phyloP scores from a whole-genome alignment of 2,888 invertebrate species.

The Yponomeuta plumbellus region DNA sequence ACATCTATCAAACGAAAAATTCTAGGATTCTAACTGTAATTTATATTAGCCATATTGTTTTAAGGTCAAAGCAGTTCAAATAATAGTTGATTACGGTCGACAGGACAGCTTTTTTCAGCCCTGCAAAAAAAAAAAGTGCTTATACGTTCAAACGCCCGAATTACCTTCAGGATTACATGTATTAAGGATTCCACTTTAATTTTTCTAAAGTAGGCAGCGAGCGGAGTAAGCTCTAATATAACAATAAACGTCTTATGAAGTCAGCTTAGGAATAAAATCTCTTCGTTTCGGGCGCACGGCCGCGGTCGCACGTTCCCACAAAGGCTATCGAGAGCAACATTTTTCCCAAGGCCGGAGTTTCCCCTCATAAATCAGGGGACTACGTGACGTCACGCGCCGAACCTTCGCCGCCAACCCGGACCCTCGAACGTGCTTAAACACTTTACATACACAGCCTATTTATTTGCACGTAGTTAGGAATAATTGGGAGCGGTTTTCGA shows the following conservation, averaged over 20 bases:
- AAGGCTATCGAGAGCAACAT: conserved; percentile 58
- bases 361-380: conserved; percentile 64
- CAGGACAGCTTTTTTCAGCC: not conserved
- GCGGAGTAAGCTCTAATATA: conserved; percentile 1
- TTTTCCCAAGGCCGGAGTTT: conserved; percentile 49
- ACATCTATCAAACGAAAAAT: too few relatives aligned
- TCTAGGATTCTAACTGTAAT: too few relatives aligned
- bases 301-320: conserved; percentile 46
- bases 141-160: not conserved
- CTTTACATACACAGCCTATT: conserved; percentile 26
- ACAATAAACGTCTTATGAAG: conserved; percentile 1
- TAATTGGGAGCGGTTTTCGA: conserved; percentile 13
- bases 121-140: not conserved
- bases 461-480: conserved; percentile 13
- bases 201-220: not conserved
- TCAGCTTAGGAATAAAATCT: conserved; percentile 1
- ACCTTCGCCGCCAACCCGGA: conserved; percentile 43
- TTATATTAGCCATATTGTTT: too few relatives aligned
- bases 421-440: conserved; percentile 58
- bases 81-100: too few relatives aligned
- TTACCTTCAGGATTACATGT: not conserved
- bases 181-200: not conserved
- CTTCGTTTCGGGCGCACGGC: conserved; percentile 2
- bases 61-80: too few relatives aligned
- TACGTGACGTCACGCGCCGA: conserved; percentile 59